A percentile compares a stretch with the other conserved stretches of the same genome.
phyloP scores from a whole-genome alignment of 2,888 invertebrate species.

The Ormyrus nitidulus region DNA sequence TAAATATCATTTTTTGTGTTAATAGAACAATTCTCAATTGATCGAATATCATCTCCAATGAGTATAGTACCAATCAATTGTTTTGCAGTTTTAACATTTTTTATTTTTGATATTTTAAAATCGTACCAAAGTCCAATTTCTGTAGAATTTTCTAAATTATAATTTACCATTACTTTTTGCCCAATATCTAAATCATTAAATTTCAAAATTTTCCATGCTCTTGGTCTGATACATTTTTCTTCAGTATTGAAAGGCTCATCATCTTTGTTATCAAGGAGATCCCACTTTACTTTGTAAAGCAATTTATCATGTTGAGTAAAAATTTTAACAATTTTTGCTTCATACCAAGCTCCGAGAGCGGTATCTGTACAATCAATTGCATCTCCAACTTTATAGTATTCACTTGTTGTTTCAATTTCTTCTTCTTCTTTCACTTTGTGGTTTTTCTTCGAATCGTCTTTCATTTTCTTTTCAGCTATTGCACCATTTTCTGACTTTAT shows the following conservation, averaged over 20 bases:
- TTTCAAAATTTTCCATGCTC: conserved; percentile 79
- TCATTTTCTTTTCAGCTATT: conserved; percentile 44
- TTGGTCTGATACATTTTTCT: conserved; percentile 81
- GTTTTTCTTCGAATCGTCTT: conserved; percentile 11
- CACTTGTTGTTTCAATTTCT: conserved; percentile 75
- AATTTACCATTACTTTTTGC: conserved; percentile 84
- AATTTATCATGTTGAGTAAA: conserved; percentile 70
- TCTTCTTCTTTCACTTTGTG: conserved; percentile 57
- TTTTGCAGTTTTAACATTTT: conserved; percentile 73
- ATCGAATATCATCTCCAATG: conserved; percentile 73
- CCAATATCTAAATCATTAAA: conserved; percentile 79
- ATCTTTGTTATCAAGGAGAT: conserved; percentile 71
- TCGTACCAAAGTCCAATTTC: conserved; percentile 86
- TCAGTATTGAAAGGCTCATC: conserved; percentile 73
- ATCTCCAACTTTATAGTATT: conserved; percentile 80
- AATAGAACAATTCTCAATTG: conserved; percentile 79
- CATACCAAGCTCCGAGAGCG: conserved; percentile 85
- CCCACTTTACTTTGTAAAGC: conserved; percentile 66
- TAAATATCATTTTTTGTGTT: conserved; percentile 81
- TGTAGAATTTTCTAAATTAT: conserved; percentile 83
- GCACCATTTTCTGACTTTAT: conserved; percentile 57
- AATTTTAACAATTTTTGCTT: conserved; percentile 80
- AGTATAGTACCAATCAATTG: conserved; percentile 79
- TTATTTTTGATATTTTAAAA: conserved; percentile 77
- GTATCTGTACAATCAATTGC: conserved; percentile 81